Conservation (phyloP, 2,888 invertebrate genomes). For the Pecten maximus region DNA sequence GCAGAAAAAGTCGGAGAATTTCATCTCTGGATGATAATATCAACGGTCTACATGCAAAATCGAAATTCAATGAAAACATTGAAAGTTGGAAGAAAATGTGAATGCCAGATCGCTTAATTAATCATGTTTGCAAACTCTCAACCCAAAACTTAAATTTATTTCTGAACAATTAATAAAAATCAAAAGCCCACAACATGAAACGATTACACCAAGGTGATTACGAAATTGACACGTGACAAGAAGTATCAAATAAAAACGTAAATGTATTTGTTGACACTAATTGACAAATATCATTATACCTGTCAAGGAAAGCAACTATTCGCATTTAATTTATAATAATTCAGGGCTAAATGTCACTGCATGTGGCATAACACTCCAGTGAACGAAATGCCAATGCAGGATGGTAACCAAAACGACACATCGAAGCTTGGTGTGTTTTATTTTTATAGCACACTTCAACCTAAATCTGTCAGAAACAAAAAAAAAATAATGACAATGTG, state of each 20-base stretch:
- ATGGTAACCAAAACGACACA: neutral
- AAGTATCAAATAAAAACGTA: neutral
- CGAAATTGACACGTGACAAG: neutral
- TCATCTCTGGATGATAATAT: neutral
- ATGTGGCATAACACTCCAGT: neutral
- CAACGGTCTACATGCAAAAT: neutral
- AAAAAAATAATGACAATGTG: neutral
- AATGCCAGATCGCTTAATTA: too few species aligned
- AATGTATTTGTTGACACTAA: neutral
- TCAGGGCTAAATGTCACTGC: neutral
- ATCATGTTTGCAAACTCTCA: too few species aligned
- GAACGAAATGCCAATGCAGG: neutral
- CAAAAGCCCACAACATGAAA: too few species aligned
- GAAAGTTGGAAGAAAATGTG: too few species aligned
- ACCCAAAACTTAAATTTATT: too few species aligned
- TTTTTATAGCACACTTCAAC: too few species aligned
- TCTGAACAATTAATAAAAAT: too few species aligned
- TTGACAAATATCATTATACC: neutral
- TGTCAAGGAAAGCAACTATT: neutral
- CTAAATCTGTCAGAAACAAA: too few species aligned
- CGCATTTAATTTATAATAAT: too few species aligned
- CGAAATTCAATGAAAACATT: too few species aligned
- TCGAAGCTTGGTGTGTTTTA: neutral
- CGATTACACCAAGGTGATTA: too few species aligned
- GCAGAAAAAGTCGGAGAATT: neutral